Conservation (phyloP, 1,140 invertebrate genomes). For the Lucilia cuprina region DNA sequence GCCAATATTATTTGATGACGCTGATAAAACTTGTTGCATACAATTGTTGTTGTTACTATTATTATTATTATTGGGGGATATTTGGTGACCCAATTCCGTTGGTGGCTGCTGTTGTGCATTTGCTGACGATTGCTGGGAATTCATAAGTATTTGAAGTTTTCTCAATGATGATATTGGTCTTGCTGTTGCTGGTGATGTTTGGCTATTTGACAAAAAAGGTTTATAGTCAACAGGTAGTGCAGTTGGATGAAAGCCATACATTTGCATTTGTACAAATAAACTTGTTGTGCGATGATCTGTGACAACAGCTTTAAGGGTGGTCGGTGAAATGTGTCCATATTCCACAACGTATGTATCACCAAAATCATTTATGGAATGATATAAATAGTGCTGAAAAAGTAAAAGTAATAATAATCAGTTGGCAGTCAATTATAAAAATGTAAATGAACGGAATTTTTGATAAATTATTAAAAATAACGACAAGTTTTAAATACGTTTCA, state of each 20-base stretch:
- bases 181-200: background rate
- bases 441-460: background rate
- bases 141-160: slow-evolving; percentile 8
- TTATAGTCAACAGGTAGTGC: slow-evolving; percentile 43
- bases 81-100: slow-evolving; percentile 8
- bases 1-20: background rate
- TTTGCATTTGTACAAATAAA: slow-evolving; percentile 52
- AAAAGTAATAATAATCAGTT: background rate
- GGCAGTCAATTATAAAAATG: background rate
- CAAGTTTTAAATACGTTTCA: no score
- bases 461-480: background rate
- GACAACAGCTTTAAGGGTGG: slow-evolving; percentile 49
- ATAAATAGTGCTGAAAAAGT: slow-evolving; percentile 10
- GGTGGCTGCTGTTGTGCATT: background rate
- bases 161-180: slow-evolving; percentile 3
- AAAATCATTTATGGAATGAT: background rate
- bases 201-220: slow-evolving; percentile 42
- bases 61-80: slow-evolving; percentile 35
- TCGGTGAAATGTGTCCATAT: slow-evolving; percentile 49
- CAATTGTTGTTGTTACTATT: slow-evolving; percentile 38
- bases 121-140: background rate
- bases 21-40: background rate
- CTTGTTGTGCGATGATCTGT: slow-evolving; percentile 45
- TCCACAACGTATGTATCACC: slow-evolving; percentile 44
- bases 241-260: slow-evolving; percentile 48